Evolutionary conservation across 2,113 vertebrate species (phyloP).

Genomic region (Promerops cafer): DNA sequence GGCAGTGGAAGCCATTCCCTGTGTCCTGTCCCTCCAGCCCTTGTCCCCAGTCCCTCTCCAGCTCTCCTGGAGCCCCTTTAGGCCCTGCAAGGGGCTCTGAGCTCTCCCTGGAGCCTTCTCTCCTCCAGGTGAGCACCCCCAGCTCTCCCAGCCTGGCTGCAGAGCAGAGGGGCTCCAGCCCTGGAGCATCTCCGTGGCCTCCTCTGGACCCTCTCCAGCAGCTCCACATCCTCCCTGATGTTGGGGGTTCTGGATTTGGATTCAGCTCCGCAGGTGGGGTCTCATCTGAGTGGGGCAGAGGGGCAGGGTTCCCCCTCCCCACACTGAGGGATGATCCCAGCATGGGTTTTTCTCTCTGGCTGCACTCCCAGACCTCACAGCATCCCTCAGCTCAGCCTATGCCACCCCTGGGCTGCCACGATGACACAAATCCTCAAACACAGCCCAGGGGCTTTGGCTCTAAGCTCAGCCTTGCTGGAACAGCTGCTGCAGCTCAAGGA

Average conservation of each 20-base stretch:
- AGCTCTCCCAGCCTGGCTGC: not conserved
- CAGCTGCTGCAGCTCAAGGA: not conserved
- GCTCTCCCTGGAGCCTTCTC: not conserved
- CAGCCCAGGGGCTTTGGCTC: not conserved
- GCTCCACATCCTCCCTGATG: accelerated
- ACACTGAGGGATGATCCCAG: not conserved
- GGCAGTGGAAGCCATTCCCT: not conserved
- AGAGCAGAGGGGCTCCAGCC: not conserved
- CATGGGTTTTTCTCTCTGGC: not conserved
- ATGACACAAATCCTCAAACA: not conserved
- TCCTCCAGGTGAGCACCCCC: not conserved
- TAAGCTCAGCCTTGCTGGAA: not conserved
- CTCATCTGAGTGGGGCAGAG: not conserved
- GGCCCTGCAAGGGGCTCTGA: not conserved
- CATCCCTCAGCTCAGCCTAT: not conserved
- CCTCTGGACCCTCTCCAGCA: accelerated
- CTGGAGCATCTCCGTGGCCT: accelerated
- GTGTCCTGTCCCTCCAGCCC: not conserved
- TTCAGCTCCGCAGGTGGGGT: not conserved
- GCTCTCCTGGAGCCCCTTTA: not conserved
- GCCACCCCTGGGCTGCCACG: accelerated
- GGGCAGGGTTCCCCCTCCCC: not conserved
- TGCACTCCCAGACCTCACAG: not conserved
- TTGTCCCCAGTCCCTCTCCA: not conserved
- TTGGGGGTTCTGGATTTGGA: not conserved